Evolutionary conservation across 2,888 invertebrate species (phyloP).

Genomic region (Ormyrus labotus): DNA sequence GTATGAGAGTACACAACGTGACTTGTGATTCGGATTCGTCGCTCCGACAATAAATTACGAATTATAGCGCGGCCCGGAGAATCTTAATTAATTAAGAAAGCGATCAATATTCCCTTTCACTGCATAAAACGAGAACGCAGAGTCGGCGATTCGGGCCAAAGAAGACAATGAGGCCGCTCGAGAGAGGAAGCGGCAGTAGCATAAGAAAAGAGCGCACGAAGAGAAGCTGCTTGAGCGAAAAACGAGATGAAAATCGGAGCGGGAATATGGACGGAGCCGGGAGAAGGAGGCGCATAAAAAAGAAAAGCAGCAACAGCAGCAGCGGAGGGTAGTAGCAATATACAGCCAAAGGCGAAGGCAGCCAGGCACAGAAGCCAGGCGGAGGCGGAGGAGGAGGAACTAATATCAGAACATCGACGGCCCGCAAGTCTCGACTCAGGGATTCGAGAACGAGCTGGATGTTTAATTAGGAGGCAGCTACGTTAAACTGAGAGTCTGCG

Average conservation of each 20-base stretch:
- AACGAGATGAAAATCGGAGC: slow-evolving; percentile 61
- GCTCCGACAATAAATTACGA: too few relatives aligned
- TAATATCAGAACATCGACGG: slow-evolving; percentile 75
- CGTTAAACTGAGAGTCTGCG: slow-evolving; percentile 13
- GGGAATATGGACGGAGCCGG: slow-evolving; percentile 58
- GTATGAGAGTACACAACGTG: slow-evolving; percentile 1
- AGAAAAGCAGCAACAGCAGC: slow-evolving; percentile 29
- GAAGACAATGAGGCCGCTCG: slow-evolving; percentile 29
- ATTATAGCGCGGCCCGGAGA: background rate
- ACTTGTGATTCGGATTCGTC: too few relatives aligned
- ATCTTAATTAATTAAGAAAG: background rate
- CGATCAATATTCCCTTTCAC: too few relatives aligned
- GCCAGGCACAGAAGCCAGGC: slow-evolving; percentile 36
- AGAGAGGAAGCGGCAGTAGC: slow-evolving; percentile 27
- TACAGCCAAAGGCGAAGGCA: background rate
- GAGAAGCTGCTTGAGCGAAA: slow-evolving; percentile 54
- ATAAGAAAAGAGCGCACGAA: slow-evolving; percentile 47
- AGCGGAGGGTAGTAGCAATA: background rate
- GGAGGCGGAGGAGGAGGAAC: slow-evolving; percentile 61
- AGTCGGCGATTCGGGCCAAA: slow-evolving; percentile 8
- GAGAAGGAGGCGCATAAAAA: slow-evolving; percentile 51
- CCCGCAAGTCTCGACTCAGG: slow-evolving; percentile 67
- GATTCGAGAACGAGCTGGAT: slow-evolving; percentile 72
- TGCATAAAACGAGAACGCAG: background rate
- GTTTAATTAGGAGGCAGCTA: slow-evolving; percentile 75